phyloP scores from a whole-genome alignment of 1,140 invertebrate species.

The Lasioglossum baleicum region DNA sequence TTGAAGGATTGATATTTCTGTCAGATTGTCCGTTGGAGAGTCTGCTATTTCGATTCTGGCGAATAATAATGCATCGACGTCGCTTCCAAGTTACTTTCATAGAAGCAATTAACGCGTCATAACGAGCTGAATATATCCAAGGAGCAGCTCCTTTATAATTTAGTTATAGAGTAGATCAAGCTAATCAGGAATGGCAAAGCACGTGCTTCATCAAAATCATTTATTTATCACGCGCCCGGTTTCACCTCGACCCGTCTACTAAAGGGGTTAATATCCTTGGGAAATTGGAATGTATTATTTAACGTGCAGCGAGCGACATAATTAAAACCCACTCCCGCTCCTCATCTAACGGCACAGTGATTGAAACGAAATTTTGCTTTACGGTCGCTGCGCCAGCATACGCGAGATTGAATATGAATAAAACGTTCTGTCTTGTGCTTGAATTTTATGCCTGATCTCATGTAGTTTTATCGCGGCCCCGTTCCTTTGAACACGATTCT shows the following conservation, averaged over 20 bases:
- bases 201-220: constrained; percentile 38
- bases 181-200: constrained; percentile 38
- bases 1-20: too few relatives aligned
- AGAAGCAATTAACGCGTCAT: background rate
- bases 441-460: background rate
- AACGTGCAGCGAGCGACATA: constrained; percentile 10
- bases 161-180: constrained; percentile 14
- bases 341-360: constrained; percentile 4
- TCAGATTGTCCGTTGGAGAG: background rate
- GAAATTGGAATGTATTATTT: constrained; percentile 54
- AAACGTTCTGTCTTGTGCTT: background rate
- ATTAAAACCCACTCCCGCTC: constrained; percentile 25
- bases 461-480: background rate
- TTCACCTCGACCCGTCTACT: background rate
- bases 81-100: background rate
- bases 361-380: constrained; percentile 31
- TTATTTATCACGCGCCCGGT: constrained; percentile 29
- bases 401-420: too few relatives aligned
- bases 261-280: constrained; percentile 52
- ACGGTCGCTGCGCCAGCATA: too few relatives aligned
- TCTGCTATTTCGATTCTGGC: background rate
- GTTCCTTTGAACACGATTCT: background rate
- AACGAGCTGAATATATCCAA: constrained; percentile 17
- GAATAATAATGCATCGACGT: constrained; percentile 18
- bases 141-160: constrained; percentile 26